Conservation (phyloP, 2,113 vertebrate species). For the Nerophis ophidion region DNA sequence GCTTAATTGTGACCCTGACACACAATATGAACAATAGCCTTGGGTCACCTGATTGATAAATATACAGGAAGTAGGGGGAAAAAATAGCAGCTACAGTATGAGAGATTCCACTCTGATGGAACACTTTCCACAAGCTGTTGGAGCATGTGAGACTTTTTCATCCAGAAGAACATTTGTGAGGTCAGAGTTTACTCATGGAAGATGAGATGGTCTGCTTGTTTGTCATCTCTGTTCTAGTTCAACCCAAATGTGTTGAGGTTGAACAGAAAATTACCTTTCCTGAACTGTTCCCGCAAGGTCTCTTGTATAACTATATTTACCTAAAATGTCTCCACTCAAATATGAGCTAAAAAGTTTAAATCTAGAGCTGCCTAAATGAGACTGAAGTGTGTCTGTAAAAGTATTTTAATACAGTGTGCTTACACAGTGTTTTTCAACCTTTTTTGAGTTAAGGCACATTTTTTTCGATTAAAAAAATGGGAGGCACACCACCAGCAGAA, state of each 20-base stretch:
- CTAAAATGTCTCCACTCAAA: no score
- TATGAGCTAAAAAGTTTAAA: no score
- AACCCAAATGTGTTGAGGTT: background rate
- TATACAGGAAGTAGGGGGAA: background rate
- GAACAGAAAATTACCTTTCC: background rate
- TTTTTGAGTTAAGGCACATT: no score
- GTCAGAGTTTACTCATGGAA: background rate
- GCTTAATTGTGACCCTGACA: background rate
- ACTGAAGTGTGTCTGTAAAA: background rate
- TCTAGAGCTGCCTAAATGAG: background rate
- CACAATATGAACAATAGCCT: background rate
- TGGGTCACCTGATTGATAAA: background rate
- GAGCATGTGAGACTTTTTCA: background rate
- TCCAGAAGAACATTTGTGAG: background rate
- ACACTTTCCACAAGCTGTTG: background rate
- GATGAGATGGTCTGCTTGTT: no score
- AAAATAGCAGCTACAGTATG: background rate
- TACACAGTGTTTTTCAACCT: background rate
- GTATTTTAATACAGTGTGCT: background rate
- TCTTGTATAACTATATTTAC: background rate
- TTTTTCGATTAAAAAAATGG: no score
- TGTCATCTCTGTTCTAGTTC: background rate
- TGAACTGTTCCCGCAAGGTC: background rate
- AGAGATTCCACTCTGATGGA: background rate
- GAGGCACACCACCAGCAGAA: no score